Percentiles rank a stretch among this genome's conserved stretches.
phyloP scores from a whole-genome alignment of 92 coral and sea anemone genomes.

The Porites rus region DNA sequence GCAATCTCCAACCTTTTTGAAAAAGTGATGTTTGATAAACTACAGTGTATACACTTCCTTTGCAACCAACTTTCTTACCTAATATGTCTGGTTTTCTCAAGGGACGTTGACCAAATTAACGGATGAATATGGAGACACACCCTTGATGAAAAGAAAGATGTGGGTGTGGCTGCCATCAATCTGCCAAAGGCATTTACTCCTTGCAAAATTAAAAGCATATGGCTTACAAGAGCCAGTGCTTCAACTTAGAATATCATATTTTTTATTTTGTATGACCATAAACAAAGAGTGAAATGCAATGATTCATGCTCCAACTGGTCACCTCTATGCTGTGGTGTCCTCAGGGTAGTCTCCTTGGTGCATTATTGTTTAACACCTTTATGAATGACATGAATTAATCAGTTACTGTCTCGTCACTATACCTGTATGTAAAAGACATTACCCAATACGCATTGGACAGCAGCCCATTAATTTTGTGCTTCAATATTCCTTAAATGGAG shows the following conservation, averaged over 20 bases:
- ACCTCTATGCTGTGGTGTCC: conserved; percentile 19
- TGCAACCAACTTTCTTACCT: conserved; percentile 28
- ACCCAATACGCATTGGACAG: conserved; percentile 13
- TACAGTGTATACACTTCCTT: conserved; percentile 11
- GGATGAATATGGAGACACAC: conserved; percentile 34
- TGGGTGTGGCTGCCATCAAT: conserved; percentile 38
- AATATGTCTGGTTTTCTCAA: conserved; percentile 44
- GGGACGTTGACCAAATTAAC: conserved; percentile 20
- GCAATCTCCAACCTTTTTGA: too few relatives aligned
- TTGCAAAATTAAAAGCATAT: neutral
- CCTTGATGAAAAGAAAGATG: conserved; percentile 48
- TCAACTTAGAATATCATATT: neutral
- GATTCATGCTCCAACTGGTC: neutral
- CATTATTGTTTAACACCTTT: neutral
- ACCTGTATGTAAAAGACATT: conserved; percentile 19
- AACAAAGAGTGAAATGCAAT: conserved; percentile 23
- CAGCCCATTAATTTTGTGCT: neutral
- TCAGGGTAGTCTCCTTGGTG: conserved; percentile 29
- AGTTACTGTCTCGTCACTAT: too few relatives aligned
- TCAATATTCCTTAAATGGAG: conserved; percentile 22
- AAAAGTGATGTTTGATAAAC: conserved; percentile 36
- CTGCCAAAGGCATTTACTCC: neutral
- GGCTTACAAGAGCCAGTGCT: neutral
- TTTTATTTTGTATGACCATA: neutral
- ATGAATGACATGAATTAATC: too few relatives aligned